These are phyloP conservation scores for Oryzias celebensis DNA, from an alignment of 2,113 vertebrate genomes.

Conservation along the genomic window DNA sequence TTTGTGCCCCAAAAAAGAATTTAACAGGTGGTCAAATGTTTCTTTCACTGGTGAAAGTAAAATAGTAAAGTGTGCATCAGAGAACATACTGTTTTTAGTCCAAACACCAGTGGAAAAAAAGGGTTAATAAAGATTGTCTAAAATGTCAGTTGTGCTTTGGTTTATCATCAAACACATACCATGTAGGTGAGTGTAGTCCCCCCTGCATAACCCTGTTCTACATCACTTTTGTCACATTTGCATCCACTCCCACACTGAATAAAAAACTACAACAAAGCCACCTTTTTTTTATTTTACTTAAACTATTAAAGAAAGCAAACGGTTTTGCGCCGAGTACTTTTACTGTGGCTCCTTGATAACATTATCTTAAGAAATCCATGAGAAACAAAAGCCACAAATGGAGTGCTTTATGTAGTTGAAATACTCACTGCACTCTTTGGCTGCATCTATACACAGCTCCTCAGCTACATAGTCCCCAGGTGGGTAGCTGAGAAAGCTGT, in stretches of 20 bases:
- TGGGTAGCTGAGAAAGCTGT: constrained; percentile 80
- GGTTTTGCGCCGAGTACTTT: constrained; percentile 15
- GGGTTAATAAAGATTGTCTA: constrained; percentile 33
- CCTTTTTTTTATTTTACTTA: background rate
- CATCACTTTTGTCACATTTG: constrained; percentile 5
- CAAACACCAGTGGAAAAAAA: constrained; percentile 35
- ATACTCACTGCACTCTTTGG: constrained; percentile 90
- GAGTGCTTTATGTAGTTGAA: constrained; percentile 14
- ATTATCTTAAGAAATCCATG: constrained; percentile 21
- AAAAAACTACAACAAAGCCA: background rate
- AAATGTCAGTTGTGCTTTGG: constrained; percentile 60
- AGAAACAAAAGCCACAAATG: constrained; percentile 28
- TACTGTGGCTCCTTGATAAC: constrained; percentile 50
- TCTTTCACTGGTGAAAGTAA: background rate
- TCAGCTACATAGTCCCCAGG: constrained; percentile 87
- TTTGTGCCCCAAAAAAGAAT: background rate
- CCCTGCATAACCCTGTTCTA: background rate
- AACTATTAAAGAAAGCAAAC: background rate
- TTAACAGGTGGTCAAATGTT: too few species aligned
- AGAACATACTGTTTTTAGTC: constrained; percentile 39
- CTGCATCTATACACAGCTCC: constrained; percentile 88
- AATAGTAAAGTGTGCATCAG: background rate
- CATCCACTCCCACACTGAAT: constrained; percentile 4
- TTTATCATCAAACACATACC: constrained; percentile 57
- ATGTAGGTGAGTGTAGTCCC: constrained; percentile 29